These are phyloP conservation scores for Kobus ellipsiprymnus DNA, from an alignment of 2,113 vertebrate genomes.

Conservation along the genomic window DNA sequence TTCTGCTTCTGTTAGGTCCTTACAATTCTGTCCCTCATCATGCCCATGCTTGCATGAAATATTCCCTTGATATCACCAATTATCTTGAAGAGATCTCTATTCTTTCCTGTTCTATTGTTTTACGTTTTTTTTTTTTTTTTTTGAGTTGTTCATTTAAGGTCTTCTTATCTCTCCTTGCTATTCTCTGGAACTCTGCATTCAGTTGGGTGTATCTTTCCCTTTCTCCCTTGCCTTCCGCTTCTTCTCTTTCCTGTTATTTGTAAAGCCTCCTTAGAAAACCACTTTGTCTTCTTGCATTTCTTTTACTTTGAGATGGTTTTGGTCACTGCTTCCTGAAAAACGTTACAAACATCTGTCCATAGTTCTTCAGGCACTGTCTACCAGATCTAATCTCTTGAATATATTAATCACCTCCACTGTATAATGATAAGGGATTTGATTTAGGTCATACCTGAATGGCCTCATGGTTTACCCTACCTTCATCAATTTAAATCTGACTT, in stretches of 20 bases:
- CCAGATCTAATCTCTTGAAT: neutral
- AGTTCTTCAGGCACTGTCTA: neutral
- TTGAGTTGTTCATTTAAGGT: neutral
- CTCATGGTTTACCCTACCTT: neutral
- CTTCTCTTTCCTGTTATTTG: neutral
- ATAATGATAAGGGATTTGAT: neutral
- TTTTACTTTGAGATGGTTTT: neutral
- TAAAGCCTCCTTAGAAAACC: neutral
- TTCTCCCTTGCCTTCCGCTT: neutral
- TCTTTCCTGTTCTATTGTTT: neutral
- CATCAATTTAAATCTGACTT: neutral
- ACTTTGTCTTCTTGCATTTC: neutral
- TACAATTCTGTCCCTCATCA: neutral
- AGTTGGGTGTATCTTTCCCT: neutral
- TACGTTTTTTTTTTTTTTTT: neutral
- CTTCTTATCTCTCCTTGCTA: neutral
- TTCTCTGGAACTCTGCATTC: neutral
- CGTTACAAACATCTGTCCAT: neutral
- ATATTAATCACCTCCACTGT: neutral
- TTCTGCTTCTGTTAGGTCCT: neutral
- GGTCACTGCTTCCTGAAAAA: neutral
- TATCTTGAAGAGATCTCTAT: neutral
- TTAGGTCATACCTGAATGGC: neutral
- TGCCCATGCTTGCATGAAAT: neutral
- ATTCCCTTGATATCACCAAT: neutral